Evolutionary conservation across 2,888 invertebrate species (phyloP), one percentile per base, ranked within the genome.

Genomic region (Geotrupes spiniger): DNA sequence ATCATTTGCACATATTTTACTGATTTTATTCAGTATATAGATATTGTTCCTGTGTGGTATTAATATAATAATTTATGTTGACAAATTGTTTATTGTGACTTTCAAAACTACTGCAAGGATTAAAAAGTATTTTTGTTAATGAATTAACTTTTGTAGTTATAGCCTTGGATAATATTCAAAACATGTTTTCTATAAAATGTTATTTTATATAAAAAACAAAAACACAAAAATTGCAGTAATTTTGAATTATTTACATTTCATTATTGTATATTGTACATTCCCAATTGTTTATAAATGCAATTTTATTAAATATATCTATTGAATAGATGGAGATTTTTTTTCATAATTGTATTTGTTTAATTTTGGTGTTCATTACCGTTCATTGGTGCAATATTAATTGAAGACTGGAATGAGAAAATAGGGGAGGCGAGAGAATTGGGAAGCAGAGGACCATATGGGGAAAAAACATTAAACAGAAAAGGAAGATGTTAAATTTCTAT

Each of bases 271-370:
- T 42, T 48, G 43, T 25, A 38, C 43, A 39, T 49, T 58, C 50
- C 56, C 53, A 51, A 55, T 59, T 52, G 52, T 60, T 62, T 63
- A 55, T 58, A 57, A 61, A 56, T 57, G 53, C 58, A 60, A 53
- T 63, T 66, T 66, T 65, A 65, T 59, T 62, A 57, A 64, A 64
- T 59, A 57, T 53, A 57, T 50, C 42, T 52, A 50, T 53, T 52
- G 46, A 50, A 54, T 55, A 21, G 3, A 21, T 21, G 6, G 3
- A 4, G 21, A 21, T 21, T 21, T 21, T 21, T 21, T 21, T 21
- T 4, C 6, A 21, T 21, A 21, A 3, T 4, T 21, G 6, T 21
- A 4, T 21, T 6, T 21, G 6, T 4, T 4, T 21, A 4, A 3
- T 21, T 21, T 21, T 21, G 3, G 4, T 21, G 21, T 21, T 21